Evolutionary conservation across 2,797 vertebrate genomes (phyloP).

Genomic region (Fundulus diaphanus): DNA sequence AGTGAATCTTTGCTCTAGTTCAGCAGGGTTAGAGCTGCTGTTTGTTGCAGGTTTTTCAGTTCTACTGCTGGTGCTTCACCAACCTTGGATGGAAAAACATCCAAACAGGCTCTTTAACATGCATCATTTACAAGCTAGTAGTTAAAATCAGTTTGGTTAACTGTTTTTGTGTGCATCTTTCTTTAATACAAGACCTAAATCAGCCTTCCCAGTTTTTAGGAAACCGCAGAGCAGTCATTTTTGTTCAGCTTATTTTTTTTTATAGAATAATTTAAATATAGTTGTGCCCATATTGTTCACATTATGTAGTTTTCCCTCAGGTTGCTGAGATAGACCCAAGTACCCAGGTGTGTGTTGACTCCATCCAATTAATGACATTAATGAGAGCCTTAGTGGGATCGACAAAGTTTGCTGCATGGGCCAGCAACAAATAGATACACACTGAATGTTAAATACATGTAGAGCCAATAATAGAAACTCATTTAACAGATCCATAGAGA

Average conservation of each 20-base stretch:
- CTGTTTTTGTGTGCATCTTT: too few species aligned
- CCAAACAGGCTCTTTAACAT: too few species aligned
- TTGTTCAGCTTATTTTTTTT: neutral
- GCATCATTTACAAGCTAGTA: too few species aligned
- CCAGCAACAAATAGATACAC: constrained; percentile 33
- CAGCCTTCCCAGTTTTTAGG: too few species aligned
- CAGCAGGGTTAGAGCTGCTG: neutral
- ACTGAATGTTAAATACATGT: constrained; percentile 42
- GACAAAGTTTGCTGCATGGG: constrained; percentile 29
- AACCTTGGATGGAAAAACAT: too few species aligned
- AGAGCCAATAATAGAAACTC: constrained; percentile 33
- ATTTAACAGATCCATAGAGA: constrained; percentile 27
- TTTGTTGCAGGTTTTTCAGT: neutral
- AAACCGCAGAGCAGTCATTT: too few species aligned
- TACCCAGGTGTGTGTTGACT: constrained; percentile 67
- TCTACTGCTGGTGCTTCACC: neutral
- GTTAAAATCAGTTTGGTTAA: too few species aligned
- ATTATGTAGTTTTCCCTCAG: constrained; percentile 20
- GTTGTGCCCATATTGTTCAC: constrained; percentile 16
- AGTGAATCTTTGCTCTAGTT: neutral
- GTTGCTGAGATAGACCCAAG: constrained; percentile 30
- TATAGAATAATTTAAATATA: neutral
- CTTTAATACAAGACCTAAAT: too few species aligned
- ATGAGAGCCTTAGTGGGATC: constrained; percentile 52
- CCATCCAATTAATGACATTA: constrained; percentile 65